Base-by-base conservation (phyloP, 2,888 invertebrate genomes). In the Plutella xylostella region DNA sequence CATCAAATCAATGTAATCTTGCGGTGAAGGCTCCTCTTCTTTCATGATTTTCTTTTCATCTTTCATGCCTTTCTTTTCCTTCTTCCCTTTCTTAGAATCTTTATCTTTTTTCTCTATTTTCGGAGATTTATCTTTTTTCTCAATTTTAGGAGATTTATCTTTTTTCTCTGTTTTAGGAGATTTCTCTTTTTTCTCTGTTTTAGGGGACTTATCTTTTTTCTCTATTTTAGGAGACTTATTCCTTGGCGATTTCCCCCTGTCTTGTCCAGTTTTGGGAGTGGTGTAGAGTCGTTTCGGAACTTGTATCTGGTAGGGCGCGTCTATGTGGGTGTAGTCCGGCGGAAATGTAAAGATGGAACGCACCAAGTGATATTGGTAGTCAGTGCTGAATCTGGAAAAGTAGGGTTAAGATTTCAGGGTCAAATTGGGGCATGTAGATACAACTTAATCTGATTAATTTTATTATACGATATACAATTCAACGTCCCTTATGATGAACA, bases 341-440 rank as follows among this genome's bases (percentile, higher is more conserved):
- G 65, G 53, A 41, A 65, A 67, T 0, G 79, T 77, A 58, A 80
- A 82, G 0, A 82, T 59, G 0, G 79, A 72, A 0, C 80, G 68
- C 0, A 83, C 64, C 2, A 83, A 47, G 17, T 79, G 55, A 57
- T 70, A 82, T 48, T 82, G 82, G 50, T 70, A 82, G 46, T 83
- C 82, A 1, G 79, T 69, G 48, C 80, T 76, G 56, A 83, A 79
- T 28, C 82, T 82, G 53, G 5, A 15, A 45, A 19, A 3, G 6
- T 6, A 11, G 15, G 19, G n/a, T 28, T 2, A 28, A 28, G n/a
- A n/a, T n/a, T n/a, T n/a, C n/a, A n/a, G n/a, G n/a, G n/a, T n/a
- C n/a, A n/a, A n/a, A n/a, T n/a, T n/a, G n/a, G n/a, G n/a, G n/a
- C n/a, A n/a, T n/a, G n/a, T n/a, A n/a, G n/a, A n/a, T n/a, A n/a